Percentiles rank a stretch among this genome's conserved stretches.
These are phyloP conservation scores for Murina feae DNA, from an alignment of 2,113 vertebrate genomes.

Conservation along the genomic window DNA sequence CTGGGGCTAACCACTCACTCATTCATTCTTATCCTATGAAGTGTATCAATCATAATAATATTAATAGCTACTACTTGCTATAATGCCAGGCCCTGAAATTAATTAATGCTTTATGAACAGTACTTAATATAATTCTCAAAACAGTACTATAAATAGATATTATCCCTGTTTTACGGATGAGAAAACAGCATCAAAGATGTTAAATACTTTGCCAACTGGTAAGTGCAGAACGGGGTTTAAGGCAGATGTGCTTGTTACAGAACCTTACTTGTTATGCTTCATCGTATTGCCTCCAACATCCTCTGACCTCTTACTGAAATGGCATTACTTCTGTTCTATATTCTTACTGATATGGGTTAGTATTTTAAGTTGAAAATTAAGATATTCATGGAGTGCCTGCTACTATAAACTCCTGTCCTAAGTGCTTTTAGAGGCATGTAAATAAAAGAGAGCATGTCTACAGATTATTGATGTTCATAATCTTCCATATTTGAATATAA, in stretches of 20 bases:
- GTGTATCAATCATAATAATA: background rate
- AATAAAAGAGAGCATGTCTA: background rate
- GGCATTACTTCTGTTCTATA: too few relatives aligned
- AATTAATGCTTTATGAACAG: background rate
- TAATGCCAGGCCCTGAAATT: background rate
- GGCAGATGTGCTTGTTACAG: background rate
- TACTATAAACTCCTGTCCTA: background rate
- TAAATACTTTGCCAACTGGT: background rate
- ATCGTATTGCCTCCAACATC: background rate
- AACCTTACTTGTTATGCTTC: background rate
- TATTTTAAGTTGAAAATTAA: background rate
- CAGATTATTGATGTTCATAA: background rate
- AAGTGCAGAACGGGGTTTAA: background rate
- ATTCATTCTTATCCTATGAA: background rate
- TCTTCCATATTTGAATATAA: background rate
- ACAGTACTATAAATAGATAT: constrained; percentile 25
- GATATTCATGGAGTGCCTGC: background rate
- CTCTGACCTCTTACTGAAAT: background rate
- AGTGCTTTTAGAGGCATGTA: background rate
- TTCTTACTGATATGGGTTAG: background rate
- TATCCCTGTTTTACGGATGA: background rate
- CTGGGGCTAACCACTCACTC: background rate
- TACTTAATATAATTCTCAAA: constrained; percentile 37
- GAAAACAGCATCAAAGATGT: constrained; percentile 16
- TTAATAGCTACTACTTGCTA: background rate